phyloP scores from a whole-genome alignment of 2,888 invertebrate species.

The Limnephilus lunatus region DNA sequence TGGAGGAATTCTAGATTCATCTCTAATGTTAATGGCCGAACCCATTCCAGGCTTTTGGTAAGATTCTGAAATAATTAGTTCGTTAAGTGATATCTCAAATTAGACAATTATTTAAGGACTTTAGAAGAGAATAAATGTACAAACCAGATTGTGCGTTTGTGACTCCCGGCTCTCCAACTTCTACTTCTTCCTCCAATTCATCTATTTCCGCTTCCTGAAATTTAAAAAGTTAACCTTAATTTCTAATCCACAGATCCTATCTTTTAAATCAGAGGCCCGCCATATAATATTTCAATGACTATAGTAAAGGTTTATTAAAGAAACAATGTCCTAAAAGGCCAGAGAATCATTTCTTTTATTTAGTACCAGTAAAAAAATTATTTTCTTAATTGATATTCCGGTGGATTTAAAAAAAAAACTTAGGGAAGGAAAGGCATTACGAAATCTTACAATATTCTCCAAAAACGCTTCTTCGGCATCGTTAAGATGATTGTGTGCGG shows the following conservation, averaged over 20 bases:
- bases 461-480: conserved; percentile 59
- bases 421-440: neutral
- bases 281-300: neutral
- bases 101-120: neutral
- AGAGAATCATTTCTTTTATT: neutral
- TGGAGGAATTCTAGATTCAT: neutral
- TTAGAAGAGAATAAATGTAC: neutral
- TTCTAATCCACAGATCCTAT: neutral
- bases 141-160: conserved; percentile 52
- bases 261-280: neutral
- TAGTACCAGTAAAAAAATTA: neutral
- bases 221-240: conserved; percentile 11
- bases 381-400: neutral
- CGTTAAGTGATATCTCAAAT: neutral
- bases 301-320: neutral
- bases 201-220: conserved; percentile 65
- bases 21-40: conserved; percentile 9
- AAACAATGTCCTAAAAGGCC: neutral
- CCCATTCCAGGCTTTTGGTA: conserved; percentile 48
- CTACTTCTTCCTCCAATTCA: conserved; percentile 66
- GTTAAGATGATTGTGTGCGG: conserved; percentile 58
- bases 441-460: conserved; percentile 61
- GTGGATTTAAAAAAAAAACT: neutral
- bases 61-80: conserved; percentile 30
- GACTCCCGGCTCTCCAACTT: conserved; percentile 59